Conservation (phyloP, 2,888 invertebrate species). For the Philonicus albiceps region DNA sequence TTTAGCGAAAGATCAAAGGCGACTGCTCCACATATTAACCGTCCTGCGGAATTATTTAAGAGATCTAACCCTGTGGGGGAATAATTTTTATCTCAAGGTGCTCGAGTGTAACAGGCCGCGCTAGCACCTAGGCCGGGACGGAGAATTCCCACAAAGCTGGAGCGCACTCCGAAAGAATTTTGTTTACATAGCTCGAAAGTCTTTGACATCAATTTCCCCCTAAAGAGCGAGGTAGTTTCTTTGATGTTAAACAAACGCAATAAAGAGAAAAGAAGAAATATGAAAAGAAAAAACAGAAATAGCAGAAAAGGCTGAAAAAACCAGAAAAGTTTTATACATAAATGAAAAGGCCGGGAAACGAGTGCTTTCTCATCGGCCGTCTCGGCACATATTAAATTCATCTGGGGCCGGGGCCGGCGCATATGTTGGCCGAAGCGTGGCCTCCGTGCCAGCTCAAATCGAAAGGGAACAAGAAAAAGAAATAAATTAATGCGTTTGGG, state of each 20-base stretch:
- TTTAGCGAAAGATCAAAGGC: neutral
- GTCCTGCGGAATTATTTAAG: neutral
- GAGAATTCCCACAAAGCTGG: neutral
- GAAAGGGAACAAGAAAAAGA: conserved; percentile 30
- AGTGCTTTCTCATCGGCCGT: conserved; percentile 37
- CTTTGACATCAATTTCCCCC: conserved; percentile 39
- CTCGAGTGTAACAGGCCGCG: conserved; percentile 7
- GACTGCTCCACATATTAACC: neutral
- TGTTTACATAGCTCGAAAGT: conserved; percentile 39
- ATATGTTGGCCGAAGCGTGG: neutral
- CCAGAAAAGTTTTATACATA: conserved; percentile 27
- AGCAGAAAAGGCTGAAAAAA: neutral
- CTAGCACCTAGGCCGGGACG: conserved; percentile 7
- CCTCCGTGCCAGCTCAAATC: neutral
- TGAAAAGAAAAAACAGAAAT: conserved; percentile 24
- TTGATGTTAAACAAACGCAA: conserved; percentile 39
- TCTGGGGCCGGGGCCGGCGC: neutral
- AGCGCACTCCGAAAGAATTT: conserved; percentile 29
- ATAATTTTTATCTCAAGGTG: neutral
- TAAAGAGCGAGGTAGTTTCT: conserved; percentile 36
- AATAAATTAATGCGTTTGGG: conserved; percentile 39
- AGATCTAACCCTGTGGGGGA: neutral
- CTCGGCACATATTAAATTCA: conserved; percentile 31
- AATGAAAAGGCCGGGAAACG: conserved; percentile 35
- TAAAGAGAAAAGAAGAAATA: conserved; percentile 28